Evolutionary conservation across 2,888 invertebrate genomes (phyloP), one percentile per base, ranked within the genome.

Genomic region (Cyrtodaria siliqua): DNA sequence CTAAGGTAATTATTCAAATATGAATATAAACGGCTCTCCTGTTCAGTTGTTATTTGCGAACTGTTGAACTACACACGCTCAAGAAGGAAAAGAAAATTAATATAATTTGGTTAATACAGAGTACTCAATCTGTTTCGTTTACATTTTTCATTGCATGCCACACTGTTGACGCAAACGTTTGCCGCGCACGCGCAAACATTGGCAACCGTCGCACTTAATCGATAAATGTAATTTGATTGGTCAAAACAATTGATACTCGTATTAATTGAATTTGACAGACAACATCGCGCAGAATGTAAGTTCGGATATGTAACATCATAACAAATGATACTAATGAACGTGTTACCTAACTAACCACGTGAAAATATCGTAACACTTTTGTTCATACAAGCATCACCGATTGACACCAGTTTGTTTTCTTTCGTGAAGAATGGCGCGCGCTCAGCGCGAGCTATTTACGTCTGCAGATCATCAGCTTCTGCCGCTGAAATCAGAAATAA

Each of bases 321-420:
- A 66, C 69, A 66, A 49, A 1, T 55, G 75, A 75, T 55, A 33
- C 40, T 66, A 75, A 75, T 66, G 69, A 50, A 42, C 8, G 20
- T 29, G 60, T 75, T 75, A 75, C 66, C 55, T 52, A 50, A 75
- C 53, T 9, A 16, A 26, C 12, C 1, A 52, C 52, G 44, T 61
- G 40, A 60, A 57, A 44, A 66, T 69, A 75, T 75, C 75, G 63
- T 26, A 70, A 66, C 75, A 70, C 60, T 69, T 66, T 47, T 49
- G 49, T 40, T 56, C 50, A 26, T 49, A 75, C 75, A 75, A 55
- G 49, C 64, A 55, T 70, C 69, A 60, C 47, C 14, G n/a, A 69
- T 56, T 75, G 75, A 61, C 69, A 66, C 69, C 70, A 42, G 61
- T 61, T 61, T 69, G 60, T 69, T 69, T 69, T 33, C 49, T 26